Evolutionary conservation across 2,888 invertebrate genomes (phyloP).

Genomic region (Drosophila multiciliata): DNA sequence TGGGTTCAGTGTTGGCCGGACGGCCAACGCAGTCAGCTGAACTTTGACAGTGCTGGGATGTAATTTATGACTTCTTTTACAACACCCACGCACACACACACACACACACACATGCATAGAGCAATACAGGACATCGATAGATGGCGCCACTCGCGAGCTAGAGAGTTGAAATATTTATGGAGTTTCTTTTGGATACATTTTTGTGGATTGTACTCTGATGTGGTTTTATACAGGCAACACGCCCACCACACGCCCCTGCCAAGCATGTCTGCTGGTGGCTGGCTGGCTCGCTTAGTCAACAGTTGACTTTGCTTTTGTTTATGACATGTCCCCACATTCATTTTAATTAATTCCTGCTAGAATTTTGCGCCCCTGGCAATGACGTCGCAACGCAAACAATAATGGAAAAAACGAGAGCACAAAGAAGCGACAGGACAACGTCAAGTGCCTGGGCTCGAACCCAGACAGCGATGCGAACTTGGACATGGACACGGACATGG

Average conservation of each 20-base stretch:
- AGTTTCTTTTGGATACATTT: slow-evolving; percentile 79
- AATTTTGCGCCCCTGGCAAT: slow-evolving; percentile 77
- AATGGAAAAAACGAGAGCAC: slow-evolving; percentile 40
- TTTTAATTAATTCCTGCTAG: slow-evolving; percentile 78
- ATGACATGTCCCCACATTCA: slow-evolving; percentile 82
- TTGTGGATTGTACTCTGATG: slow-evolving; percentile 67
- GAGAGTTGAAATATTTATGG: slow-evolving; percentile 77
- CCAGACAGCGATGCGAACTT: slow-evolving; percentile 12
- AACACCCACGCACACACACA: slow-evolving; percentile 59
- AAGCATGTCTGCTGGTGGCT: slow-evolving; percentile 11
- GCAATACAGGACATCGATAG: slow-evolving; percentile 69
- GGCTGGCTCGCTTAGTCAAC: slow-evolving; percentile 72
- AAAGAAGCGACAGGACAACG: slow-evolving; percentile 28
- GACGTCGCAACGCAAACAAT: slow-evolving; percentile 76
- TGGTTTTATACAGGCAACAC: slow-evolving; percentile 71
- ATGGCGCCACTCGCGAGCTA: slow-evolving; percentile 78
- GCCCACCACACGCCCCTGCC: slow-evolving; percentile 35
- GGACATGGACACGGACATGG: slow-evolving; percentile 18
- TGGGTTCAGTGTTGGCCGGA: slow-evolving; percentile 52
- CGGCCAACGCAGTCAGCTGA: slow-evolving; percentile 73
- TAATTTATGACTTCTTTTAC: slow-evolving; percentile 81
- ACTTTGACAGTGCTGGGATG: slow-evolving; percentile 74
- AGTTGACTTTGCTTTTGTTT: slow-evolving; percentile 78
- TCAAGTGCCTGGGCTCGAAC: slow-evolving; percentile 38
- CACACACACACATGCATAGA: slow-evolving; percentile 11